Conservation (phyloP, 2,888 invertebrate species). For the Pterostichus madidus region DNA sequence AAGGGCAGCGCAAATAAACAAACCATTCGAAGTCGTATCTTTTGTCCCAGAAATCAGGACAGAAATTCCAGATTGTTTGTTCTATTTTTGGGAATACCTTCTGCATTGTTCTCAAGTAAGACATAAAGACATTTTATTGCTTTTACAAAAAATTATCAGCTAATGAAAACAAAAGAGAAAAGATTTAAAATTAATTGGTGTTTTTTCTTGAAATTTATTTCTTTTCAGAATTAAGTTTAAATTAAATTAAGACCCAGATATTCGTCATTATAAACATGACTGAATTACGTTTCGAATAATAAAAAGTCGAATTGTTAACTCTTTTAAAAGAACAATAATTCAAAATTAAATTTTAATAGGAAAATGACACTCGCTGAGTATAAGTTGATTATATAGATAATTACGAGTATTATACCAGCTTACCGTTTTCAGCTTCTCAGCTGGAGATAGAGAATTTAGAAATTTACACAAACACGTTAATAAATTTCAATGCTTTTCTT, state of each 20-base stretch:
- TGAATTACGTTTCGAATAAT: neutral
- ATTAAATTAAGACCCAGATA: constrained; percentile 26
- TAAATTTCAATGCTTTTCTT: too few species aligned
- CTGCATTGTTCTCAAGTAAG: constrained; percentile 24
- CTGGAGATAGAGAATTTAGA: too few species aligned
- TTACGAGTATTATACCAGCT: too few species aligned
- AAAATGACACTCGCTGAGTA: too few species aligned
- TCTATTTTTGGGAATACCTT: constrained; percentile 41
- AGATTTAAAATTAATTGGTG: constrained; percentile 35
- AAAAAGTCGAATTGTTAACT: neutral
- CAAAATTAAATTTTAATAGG: too few species aligned
- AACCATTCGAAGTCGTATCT: constrained; percentile 23
- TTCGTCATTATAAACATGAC: neutral
- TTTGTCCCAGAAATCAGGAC: constrained; percentile 33
- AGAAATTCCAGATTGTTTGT: constrained; percentile 28
- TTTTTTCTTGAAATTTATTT: constrained; percentile 28
- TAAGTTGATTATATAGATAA: too few species aligned
- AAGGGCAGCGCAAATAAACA: constrained; percentile 7
- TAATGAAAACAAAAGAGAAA: constrained; percentile 42
- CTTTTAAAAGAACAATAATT: neutral
- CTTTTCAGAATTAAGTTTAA: constrained; percentile 1
- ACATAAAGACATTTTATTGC: constrained; percentile 31
- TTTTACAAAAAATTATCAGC: constrained; percentile 37
- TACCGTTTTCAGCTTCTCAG: too few species aligned
- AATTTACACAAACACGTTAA: too few species aligned